phyloP scores from a whole-genome alignment of 2,113 vertebrate genomes.

The Edolisoma coerulescens region DNA sequence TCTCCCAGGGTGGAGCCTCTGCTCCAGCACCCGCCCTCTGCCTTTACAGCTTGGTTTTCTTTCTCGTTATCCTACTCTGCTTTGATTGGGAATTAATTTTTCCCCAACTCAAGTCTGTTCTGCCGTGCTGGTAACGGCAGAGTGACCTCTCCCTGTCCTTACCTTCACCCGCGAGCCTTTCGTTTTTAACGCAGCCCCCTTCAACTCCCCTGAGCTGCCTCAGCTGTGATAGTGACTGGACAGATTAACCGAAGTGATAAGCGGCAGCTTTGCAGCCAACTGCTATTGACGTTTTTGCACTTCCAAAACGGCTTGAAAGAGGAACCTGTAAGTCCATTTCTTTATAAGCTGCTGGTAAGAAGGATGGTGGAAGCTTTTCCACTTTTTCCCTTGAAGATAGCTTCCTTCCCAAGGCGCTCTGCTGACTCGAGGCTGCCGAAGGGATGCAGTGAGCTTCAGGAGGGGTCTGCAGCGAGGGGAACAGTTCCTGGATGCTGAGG shows the following conservation, averaged over 20 bases:
- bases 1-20: neutral
- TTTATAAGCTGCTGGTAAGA: neutral
- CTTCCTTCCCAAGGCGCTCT: neutral
- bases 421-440: neutral
- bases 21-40: neutral
- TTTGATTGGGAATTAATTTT: neutral
- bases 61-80: too few species aligned
- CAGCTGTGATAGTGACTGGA: neutral
- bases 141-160: neutral
- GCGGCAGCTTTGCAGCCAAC: neutral
- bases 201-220: accelerated
- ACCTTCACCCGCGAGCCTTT: too few species aligned
- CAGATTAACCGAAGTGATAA: neutral
- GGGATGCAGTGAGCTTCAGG: neutral
- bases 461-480: neutral
- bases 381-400: accelerated
- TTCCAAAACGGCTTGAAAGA: neutral
- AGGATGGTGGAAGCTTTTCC: neutral
- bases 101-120: neutral
- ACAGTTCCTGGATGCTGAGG: accelerated
- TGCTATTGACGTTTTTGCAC: neutral
- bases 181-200: accelerated
- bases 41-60: neutral
- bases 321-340: neutral
- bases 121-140: neutral